Conservation (phyloP, 2,113 vertebrate genomes). For the Glaucidium brasilianum region DNA sequence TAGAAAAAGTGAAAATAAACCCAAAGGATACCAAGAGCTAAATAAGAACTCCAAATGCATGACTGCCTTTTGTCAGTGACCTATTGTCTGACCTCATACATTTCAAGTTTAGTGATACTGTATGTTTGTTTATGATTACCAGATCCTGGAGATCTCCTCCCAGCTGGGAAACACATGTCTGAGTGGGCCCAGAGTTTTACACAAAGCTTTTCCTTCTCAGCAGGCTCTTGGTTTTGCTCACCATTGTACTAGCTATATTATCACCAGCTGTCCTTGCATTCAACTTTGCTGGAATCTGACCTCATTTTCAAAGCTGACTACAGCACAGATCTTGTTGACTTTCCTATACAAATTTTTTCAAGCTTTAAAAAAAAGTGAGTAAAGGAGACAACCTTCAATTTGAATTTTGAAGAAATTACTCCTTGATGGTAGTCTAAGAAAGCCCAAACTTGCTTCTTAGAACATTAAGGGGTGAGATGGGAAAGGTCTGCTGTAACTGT, state of each 20-base stretch:
- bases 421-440: neutral
- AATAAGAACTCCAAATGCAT: neutral
- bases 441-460: neutral
- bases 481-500: neutral
- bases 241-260: neutral
- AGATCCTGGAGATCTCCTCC: neutral
- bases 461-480: neutral
- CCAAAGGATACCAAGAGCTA: neutral
- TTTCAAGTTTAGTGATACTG: neutral
- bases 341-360: neutral
- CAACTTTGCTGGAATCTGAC: neutral
- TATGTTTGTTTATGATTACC: neutral
- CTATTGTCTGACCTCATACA: neutral
- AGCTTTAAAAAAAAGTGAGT: neutral
- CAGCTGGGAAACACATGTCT: constrained; percentile 4
- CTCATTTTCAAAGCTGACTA: neutral
- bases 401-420: neutral
- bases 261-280: neutral
- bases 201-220: neutral
- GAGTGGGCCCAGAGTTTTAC: neutral
- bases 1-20: neutral
- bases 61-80: neutral
- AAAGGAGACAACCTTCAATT: neutral
- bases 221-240: neutral
- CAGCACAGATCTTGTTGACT: neutral